A percentile compares a stretch with the other conserved stretches of the same genome.
phyloP scores from a whole-genome alignment of 2,888 invertebrate genomes.

The Mesoligia furuncula region DNA sequence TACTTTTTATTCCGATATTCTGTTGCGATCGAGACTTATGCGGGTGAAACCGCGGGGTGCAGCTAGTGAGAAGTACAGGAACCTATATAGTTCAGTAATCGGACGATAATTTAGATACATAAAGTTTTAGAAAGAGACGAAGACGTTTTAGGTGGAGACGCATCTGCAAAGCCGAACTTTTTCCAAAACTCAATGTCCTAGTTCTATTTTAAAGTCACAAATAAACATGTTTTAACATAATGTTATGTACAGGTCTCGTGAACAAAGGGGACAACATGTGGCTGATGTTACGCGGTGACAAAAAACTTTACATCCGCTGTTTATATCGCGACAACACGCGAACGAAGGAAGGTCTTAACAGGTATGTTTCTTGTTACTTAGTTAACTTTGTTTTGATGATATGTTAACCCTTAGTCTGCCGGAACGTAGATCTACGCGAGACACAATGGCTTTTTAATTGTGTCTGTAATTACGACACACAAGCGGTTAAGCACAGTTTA shows the following conservation, averaged over 20 bases:
- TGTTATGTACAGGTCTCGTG: slow-evolving; percentile 62
- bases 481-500: no score
- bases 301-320: slow-evolving; percentile 67
- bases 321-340: slow-evolving; percentile 60
- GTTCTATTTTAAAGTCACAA: not conserved
- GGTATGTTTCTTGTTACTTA: slow-evolving; percentile 58
- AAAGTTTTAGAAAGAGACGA: no score
- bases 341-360: slow-evolving; percentile 44
- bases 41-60: not conserved
- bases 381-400: slow-evolving; percentile 34
- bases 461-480: no score
- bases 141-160: not conserved
- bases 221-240: not conserved
- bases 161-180: not conserved
- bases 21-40: not conserved
- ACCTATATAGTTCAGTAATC: no score
- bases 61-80: not conserved
- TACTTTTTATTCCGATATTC: not conserved
- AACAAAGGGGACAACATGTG: slow-evolving; percentile 67
- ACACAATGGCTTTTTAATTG: no score
- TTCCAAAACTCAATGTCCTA: not conserved
- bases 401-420: no score
- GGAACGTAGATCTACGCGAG: no score
- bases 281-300: slow-evolving; percentile 56
- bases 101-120: no score